These are phyloP conservation scores for Poecilia velifera DNA, from an alignment of 2,797 vertebrate genomes.

Conservation along the genomic window DNA sequence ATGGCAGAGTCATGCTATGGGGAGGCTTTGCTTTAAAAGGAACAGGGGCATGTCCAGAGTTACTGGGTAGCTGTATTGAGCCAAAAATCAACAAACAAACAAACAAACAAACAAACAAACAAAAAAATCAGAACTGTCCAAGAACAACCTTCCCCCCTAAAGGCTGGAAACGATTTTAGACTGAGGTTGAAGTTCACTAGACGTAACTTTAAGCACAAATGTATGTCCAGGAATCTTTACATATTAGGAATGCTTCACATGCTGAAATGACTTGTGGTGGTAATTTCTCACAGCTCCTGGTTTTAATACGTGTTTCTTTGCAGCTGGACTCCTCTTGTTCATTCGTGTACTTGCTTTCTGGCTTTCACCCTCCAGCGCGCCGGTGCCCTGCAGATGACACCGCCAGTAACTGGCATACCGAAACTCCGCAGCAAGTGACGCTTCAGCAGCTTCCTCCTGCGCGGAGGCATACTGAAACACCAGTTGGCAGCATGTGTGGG, in stretches of 20 bases:
- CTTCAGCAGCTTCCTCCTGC: slow-evolving; percentile 53
- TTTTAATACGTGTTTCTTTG: slow-evolving; percentile 15
- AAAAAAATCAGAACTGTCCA: not conserved
- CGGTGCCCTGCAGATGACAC: slow-evolving; percentile 70
- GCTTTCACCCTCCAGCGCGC: slow-evolving; percentile 36
- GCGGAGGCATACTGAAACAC: slow-evolving; percentile 68
- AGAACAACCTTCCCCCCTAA: not conserved
- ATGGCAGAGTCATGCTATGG: not conserved
- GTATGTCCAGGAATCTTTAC: not conserved
- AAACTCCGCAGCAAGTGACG: slow-evolving; percentile 52
- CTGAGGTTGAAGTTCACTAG: not conserved
- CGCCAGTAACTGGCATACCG: slow-evolving; percentile 35
- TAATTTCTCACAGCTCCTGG: not conserved
- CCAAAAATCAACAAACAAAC: not conserved
- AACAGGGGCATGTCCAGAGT: not conserved
- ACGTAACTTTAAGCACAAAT: not conserved
- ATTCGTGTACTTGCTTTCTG: slow-evolving; percentile 53
- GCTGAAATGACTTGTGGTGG: not conserved
- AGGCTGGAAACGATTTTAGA: not conserved
- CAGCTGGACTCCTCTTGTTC: slow-evolving; percentile 31
- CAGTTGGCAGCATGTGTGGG: slow-evolving; percentile 79
- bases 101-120: too few species aligned
- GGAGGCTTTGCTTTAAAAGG: not conserved
- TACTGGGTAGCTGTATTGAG: not conserved
- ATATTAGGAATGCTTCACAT: not conserved